phyloP scores from a whole-genome alignment of 2,797 vertebrate species.

The Sternotherus odoratus region DNA sequence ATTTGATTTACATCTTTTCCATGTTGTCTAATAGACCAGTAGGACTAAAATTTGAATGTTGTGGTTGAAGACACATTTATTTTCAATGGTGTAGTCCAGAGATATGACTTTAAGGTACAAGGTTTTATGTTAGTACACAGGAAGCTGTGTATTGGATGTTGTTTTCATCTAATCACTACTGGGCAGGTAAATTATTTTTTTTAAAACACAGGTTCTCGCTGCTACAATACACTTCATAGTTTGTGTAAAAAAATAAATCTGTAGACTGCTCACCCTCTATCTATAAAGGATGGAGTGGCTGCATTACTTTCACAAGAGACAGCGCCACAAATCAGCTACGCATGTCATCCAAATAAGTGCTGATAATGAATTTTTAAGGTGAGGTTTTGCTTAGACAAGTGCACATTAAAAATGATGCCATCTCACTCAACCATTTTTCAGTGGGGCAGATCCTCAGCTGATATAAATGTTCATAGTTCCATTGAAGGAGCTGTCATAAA shows the following conservation, averaged over 20 bases:
- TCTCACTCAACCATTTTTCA: not conserved
- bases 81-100: not conserved
- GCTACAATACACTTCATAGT: not conserved
- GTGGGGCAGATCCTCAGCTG: not conserved
- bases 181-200: not conserved
- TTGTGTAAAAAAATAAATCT: not conserved
- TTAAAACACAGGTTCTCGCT: not conserved
- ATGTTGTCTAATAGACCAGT: not conserved
- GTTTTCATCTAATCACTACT: not conserved
- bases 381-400: not conserved
- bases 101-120: not conserved
- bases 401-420: not conserved
- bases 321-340: not conserved
- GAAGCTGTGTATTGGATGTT: not conserved
- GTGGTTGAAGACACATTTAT: not conserved
- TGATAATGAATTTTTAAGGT: not conserved
- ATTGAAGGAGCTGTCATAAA: not conserved
- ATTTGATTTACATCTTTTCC: not conserved
- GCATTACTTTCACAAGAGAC: not conserved
- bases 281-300: not conserved
- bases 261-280: not conserved
- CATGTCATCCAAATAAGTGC: not conserved
- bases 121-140: not conserved
- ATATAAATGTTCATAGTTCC: not conserved
- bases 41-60: not conserved